Percentiles rank a stretch among this genome's conserved stretches.
Conservation (phyloP, 2,797 vertebrate species). For the Acrossocheilus fasciatus region DNA sequence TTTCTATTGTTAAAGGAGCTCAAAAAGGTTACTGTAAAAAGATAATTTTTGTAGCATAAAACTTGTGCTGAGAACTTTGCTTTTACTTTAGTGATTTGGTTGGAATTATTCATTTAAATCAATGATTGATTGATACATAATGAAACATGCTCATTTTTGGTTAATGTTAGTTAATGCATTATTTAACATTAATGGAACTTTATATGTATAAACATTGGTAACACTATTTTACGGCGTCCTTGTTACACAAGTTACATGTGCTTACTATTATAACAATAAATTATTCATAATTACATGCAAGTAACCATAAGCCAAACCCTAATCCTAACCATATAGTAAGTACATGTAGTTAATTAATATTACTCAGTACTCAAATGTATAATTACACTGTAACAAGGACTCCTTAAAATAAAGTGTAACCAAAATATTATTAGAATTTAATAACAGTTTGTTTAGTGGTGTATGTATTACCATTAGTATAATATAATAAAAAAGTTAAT, state of each 20-base stretch:
- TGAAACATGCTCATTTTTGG: not conserved
- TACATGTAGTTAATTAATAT: not conserved
- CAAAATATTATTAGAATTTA: not conserved
- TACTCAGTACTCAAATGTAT: too few relatives aligned
- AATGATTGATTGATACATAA: too few relatives aligned
- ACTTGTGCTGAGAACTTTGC: not conserved
- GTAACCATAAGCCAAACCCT: too few relatives aligned
- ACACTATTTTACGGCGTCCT: too few relatives aligned
- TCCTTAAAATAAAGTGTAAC: not conserved
- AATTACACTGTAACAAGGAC: not conserved
- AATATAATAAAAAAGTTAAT: not conserved
- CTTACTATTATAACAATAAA: too few relatives aligned
- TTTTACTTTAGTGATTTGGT: not conserved
- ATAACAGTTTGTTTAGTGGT: too few relatives aligned
- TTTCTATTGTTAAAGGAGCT: not conserved
- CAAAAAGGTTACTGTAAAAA: constrained; percentile 3
- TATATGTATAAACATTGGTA: not conserved
- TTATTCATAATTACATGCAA: too few relatives aligned
- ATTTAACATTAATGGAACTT: not conserved
- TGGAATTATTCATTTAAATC: not conserved
- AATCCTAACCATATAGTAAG: not conserved
- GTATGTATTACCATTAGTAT: not conserved
- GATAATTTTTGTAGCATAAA: not conserved
- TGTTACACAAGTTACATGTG: too few relatives aligned
- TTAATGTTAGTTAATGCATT: not conserved